Percentiles rank a stretch among this genome's conserved stretches.
Conservation (phyloP, 2,888 invertebrate genomes). For the Drosophila melanosoma region DNA sequence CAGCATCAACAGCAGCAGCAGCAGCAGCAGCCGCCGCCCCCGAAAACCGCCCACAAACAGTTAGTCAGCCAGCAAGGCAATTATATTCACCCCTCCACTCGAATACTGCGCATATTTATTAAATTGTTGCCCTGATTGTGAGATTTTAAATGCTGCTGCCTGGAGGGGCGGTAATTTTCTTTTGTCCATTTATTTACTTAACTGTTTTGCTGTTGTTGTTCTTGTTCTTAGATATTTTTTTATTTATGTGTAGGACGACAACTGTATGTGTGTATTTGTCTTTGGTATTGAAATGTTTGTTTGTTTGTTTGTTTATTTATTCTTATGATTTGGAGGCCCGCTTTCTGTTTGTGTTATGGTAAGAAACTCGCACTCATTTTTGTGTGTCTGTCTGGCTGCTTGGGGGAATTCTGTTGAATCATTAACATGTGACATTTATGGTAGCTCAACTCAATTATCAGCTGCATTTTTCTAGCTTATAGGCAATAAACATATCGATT, state of each 20-base stretch:
- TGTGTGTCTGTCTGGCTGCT: background rate
- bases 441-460: constrained; percentile 37
- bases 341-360: constrained; percentile 41
- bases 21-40: constrained; percentile 19
- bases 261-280: constrained; percentile 20
- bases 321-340: constrained; percentile 27
- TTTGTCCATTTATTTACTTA: constrained; percentile 65
- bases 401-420: constrained; percentile 19
- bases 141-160: constrained; percentile 44
- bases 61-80: constrained; percentile 34
- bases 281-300: constrained; percentile 46
- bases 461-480: constrained; percentile 20
- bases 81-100: constrained; percentile 17
- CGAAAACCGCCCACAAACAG: constrained; percentile 29
- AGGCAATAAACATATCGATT: constrained; percentile 44
- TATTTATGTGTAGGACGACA: constrained; percentile 38
- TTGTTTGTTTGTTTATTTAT: constrained; percentile 40
- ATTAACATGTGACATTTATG: constrained; percentile 55
- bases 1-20: constrained; percentile 41
- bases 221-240: constrained; percentile 15
- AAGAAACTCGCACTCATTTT: background rate
- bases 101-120: constrained; percentile 40
- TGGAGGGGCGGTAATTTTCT: constrained; percentile 58
- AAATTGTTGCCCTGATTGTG: constrained; percentile 60
- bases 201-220: constrained; percentile 28